phyloP scores from a whole-genome alignment of 2,113 vertebrate species.

The Globicephala melas region DNA sequence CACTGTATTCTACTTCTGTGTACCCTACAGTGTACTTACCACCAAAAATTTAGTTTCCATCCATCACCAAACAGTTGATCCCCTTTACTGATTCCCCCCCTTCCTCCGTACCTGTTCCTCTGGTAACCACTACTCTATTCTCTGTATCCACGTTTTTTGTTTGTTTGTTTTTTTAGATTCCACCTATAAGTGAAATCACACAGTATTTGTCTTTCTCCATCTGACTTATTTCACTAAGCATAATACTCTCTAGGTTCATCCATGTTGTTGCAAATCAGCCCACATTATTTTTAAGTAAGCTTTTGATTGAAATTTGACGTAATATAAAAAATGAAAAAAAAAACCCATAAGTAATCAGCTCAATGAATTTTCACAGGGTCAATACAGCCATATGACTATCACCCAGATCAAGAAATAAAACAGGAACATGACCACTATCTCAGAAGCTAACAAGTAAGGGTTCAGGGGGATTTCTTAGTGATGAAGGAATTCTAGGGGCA shows the following conservation, averaged over 20 bases:
- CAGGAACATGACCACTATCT: neutral
- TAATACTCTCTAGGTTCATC: neutral
- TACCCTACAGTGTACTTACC: neutral
- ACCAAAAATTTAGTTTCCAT: neutral
- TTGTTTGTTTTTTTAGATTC: neutral
- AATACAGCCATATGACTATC: neutral
- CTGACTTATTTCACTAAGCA: neutral
- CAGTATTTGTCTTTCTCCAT: neutral
- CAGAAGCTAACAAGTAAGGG: neutral
- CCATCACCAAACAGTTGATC: neutral
- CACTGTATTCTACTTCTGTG: neutral
- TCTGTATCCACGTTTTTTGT: neutral
- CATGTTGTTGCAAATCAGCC: neutral
- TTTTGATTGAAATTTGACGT: slow-evolving; percentile 2
- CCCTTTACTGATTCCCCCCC: neutral
- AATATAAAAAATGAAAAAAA: neutral
- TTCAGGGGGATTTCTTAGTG: neutral
- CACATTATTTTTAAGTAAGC: neutral
- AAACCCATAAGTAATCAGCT: neutral
- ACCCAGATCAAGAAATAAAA: neutral
- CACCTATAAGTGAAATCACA: neutral
- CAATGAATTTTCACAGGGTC: neutral
- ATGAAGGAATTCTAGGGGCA: neutral
- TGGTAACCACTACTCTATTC: neutral
- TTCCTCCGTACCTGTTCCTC: neutral